Conservation (phyloP, 2,113 vertebrate genomes). For the Stictonetta naevosa region DNA sequence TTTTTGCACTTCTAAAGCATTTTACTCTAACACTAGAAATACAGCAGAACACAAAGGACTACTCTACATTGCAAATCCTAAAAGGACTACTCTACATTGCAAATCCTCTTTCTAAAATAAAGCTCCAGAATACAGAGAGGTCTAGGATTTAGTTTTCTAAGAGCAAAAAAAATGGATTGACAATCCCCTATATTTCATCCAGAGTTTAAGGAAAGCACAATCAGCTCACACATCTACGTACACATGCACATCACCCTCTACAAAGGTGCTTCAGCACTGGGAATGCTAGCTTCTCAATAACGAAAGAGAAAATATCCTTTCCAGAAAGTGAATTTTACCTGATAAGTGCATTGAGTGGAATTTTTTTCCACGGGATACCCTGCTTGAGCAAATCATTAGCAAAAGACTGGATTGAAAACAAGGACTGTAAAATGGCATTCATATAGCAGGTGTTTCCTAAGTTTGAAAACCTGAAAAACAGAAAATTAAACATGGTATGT, state of each 20-base stretch:
- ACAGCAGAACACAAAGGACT: not conserved
- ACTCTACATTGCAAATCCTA: not conserved
- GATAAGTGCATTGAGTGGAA: slow-evolving; percentile 92
- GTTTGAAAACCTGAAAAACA: slow-evolving; percentile 90
- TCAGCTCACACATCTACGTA: not conserved
- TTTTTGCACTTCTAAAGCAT: not conserved
- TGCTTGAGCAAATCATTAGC: slow-evolving; percentile 95
- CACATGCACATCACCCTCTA: not conserved
- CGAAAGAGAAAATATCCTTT: not conserved
- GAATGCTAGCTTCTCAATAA: not conserved
- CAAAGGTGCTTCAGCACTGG: not conserved
- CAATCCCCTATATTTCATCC: not conserved
- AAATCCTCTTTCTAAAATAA: not conserved
- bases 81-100: not conserved
- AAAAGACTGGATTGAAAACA: slow-evolving; percentile 97
- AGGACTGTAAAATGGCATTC: slow-evolving; percentile 97
- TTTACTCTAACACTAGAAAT: not conserved
- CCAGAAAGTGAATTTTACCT: slow-evolving; percentile 79
- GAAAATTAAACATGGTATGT: not conserved
- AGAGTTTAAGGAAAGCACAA: not conserved
- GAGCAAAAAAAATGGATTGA: not conserved
- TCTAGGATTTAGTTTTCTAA: not conserved
- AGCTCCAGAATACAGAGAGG: not conserved
- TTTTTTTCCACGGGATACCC: slow-evolving; percentile 94
- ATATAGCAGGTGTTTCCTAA: slow-evolving; percentile 99